Percentiles rank a stretch among this genome's conserved stretches.
phyloP scores from a whole-genome alignment of 1,140 invertebrate species.

The Lepidotrigona ventralis region DNA sequence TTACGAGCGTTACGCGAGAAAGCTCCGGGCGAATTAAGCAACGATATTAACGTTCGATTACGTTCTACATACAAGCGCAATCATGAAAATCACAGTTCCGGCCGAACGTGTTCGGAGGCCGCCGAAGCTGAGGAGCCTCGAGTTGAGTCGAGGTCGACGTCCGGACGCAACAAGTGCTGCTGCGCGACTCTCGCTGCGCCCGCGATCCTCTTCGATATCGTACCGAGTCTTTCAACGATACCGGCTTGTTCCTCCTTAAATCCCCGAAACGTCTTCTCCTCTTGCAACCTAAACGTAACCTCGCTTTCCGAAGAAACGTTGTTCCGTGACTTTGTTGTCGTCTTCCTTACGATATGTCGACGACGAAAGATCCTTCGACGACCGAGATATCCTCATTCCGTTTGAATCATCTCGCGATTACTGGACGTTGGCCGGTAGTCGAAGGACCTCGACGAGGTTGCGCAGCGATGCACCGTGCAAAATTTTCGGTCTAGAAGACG shows the following conservation, averaged over 20 bases:
- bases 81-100: constrained; percentile 58
- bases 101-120: constrained; percentile 58
- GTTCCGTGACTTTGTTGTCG: background rate
- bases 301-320: too few relatives aligned
- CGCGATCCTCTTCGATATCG: constrained; percentile 48
- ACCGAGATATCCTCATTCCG: background rate
- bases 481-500: constrained; percentile 59
- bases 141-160: constrained; percentile 67
- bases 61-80: constrained; percentile 34
- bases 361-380: background rate
- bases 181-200: constrained; percentile 42
- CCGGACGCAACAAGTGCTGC: constrained; percentile 69
- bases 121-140: constrained; percentile 48
- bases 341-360: background rate
- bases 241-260: background rate
- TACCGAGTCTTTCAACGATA: constrained; percentile 7
- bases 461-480: constrained; percentile 22
- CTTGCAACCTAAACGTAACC: too few relatives aligned
- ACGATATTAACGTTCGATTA: constrained; percentile 33
- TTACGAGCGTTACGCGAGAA: background rate
- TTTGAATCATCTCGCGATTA: background rate
- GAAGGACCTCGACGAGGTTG: constrained; percentile 33
- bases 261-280: background rate
- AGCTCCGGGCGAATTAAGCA: constrained; percentile 18
- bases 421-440: background rate